A percentile compares a stretch with the other conserved stretches of the same genome.
These are phyloP conservation scores for Drosophila vallismaia DNA, from an alignment of 2,888 invertebrate species.

Conservation along the genomic window DNA sequence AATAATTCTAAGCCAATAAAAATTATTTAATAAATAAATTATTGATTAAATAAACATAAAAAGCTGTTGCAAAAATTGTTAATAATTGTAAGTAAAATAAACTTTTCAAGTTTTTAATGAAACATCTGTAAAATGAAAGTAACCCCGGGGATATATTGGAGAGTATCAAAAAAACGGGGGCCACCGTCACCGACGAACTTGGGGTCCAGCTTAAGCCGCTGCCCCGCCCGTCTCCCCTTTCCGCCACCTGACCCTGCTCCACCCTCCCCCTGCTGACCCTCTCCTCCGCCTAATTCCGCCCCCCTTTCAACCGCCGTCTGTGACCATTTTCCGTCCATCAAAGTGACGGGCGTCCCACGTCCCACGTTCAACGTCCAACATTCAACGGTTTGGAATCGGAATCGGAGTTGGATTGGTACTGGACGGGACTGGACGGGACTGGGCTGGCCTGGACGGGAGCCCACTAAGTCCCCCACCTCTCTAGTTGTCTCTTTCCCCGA, in stretches of 20 bases:
- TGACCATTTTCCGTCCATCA: slow-evolving; percentile 56
- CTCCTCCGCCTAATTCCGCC: slow-evolving; percentile 1
- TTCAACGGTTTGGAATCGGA: slow-evolving; percentile 24
- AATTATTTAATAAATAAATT: too few species aligned
- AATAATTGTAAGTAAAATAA: background rate
- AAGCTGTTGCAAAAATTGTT: background rate
- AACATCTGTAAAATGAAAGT: background rate
- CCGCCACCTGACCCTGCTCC: slow-evolving; percentile 2
- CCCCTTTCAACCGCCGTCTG: slow-evolving; percentile 1
- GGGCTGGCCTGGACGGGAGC: slow-evolving; percentile 4
- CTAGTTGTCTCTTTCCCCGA: slow-evolving; percentile 17
- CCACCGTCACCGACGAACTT: slow-evolving; percentile 9
- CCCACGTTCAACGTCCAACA: slow-evolving; percentile 21
- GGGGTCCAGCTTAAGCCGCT: slow-evolving; percentile 48
- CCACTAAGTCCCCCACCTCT: slow-evolving; percentile 42
- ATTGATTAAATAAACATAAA: too few species aligned
- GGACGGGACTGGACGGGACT: slow-evolving; percentile 13
- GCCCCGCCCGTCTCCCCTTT: slow-evolving; percentile 5
- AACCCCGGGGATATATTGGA: background rate
- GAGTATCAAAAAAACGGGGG: slow-evolving; percentile 20
- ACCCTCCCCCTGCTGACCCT: background rate
- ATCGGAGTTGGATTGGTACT: slow-evolving; percentile 19
- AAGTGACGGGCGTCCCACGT: slow-evolving; percentile 74
- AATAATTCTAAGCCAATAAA: too few species aligned
- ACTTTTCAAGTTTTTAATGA: background rate